A percentile compares a stretch with the other conserved stretches of the same genome.
Evolutionary conservation across 1,140 invertebrate genomes (phyloP).

Genomic region (Formica exsecta): DNA sequence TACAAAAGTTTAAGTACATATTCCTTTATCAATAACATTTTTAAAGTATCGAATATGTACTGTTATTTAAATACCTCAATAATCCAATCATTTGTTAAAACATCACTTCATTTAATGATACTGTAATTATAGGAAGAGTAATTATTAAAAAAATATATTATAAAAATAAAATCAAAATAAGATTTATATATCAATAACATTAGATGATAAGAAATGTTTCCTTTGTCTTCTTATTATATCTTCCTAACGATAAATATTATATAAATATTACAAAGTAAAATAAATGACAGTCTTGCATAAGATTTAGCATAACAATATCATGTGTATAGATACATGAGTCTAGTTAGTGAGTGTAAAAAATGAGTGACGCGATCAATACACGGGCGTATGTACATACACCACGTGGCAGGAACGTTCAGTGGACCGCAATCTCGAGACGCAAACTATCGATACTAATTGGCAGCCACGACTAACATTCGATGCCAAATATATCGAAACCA

Average conservation of each 20-base stretch:
- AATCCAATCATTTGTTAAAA: neutral
- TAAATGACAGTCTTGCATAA: neutral
- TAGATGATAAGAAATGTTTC: neutral
- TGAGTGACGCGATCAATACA: slow-evolving; percentile 49
- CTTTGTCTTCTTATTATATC: neutral
- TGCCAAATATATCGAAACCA: slow-evolving; percentile 61
- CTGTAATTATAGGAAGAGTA: neutral
- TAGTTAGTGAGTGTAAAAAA: slow-evolving; percentile 12
- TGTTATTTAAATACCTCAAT: neutral
- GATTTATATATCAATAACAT: neutral
- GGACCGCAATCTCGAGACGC: slow-evolving; percentile 53
- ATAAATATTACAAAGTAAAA: slow-evolving; percentile 3
- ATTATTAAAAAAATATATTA: neutral
- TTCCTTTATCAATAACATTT: neutral
- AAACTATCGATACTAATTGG: slow-evolving; percentile 73
- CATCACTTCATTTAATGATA: neutral
- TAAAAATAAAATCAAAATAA: neutral
- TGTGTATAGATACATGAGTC: neutral
- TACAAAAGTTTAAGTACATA: neutral
- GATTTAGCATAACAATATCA: neutral
- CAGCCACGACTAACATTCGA: slow-evolving; percentile 49
- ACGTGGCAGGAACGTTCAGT: slow-evolving; percentile 14
- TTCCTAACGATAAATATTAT: neutral
- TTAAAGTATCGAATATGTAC: neutral
- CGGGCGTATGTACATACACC: slow-evolving; percentile 17